Evolutionary conservation across 2,113 vertebrate species (phyloP), one percentile per base, ranked within the genome.

Genomic region (Caranx ignobilis): DNA sequence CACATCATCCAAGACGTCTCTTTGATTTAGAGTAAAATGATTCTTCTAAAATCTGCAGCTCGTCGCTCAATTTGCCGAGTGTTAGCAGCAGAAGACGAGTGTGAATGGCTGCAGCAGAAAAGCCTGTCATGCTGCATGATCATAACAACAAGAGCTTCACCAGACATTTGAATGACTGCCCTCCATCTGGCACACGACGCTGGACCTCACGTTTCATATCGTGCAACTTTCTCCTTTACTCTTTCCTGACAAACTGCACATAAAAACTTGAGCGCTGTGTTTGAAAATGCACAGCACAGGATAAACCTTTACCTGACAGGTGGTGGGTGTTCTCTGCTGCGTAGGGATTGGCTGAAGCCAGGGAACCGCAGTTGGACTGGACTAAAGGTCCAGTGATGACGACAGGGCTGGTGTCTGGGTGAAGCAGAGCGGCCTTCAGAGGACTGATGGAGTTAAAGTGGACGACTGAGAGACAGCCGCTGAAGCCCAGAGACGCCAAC

Each of bases 401-500:
- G 62, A 98, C 73, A 0, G 95, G 94, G 74, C 93, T 94, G 52
- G 88, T 92, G 88, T 86, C 91, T 2, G 94, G 90, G 71, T 95
- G 92, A 10, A 95, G 92, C 76, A 99, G 89, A 1, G 97, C 97
- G 2, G 96, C 95, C 77, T 98, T 99, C 89, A 99, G 92, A 15
- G 97, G 97, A 61, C 95, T 93, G 86, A 97, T 87, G 56, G 95
- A 93, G 91, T 97, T 97, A 71, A 99, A 96, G 89, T 92, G 96
- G 68, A 99, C 95, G 2, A 95, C 96, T 0, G 98, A 98, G 32
- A 99, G 95, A 67, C 98, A 99, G 54, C 98, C 98, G 1, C 83
- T 91, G 83, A 97, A 98, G 67, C 97, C 97, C 12, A 96, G 95
- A 0, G 95, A 92, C 1, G 92, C 95, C 35, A 97, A 90, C 78